These are phyloP conservation scores for Heliconius erato DNA, from an alignment of 2,888 invertebrate genomes.

Conservation along the genomic window DNA sequence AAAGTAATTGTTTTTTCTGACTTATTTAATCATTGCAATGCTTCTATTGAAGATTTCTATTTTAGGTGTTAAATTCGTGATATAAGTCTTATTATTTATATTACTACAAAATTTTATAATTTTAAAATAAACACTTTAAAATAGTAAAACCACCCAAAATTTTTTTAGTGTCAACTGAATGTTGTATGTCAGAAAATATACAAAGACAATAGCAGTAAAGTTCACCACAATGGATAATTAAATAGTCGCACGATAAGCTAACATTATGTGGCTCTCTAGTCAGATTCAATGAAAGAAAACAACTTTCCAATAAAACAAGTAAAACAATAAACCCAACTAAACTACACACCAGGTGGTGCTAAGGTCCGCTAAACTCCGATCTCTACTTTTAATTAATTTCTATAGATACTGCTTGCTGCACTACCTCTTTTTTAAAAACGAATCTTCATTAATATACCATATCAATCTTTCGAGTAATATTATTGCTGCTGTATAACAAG, in stretches of 20 bases:
- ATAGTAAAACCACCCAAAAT: no score
- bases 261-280: background rate
- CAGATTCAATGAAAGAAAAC: background rate
- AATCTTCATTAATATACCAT: background rate
- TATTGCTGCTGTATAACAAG: background rate
- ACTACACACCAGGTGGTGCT: no score
- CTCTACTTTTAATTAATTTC: no score
- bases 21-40: constrained; percentile 7
- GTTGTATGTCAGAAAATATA: no score
- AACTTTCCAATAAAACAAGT: background rate
- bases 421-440: no score
- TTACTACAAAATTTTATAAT: no score
- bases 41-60: constrained; percentile 7
- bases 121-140: no score
- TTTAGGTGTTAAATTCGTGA: background rate
- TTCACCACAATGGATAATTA: background rate
- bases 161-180: no score
- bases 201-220: no score
- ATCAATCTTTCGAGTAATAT: background rate
- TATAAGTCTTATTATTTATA: no score
- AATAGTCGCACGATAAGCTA: constrained; percentile 1
- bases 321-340: background rate
- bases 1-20: constrained; percentile 22
- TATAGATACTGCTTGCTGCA: no score
- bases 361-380: no score